phyloP scores from a whole-genome alignment of 2,797 vertebrate species.

The Enteromius mattozi region DNA sequence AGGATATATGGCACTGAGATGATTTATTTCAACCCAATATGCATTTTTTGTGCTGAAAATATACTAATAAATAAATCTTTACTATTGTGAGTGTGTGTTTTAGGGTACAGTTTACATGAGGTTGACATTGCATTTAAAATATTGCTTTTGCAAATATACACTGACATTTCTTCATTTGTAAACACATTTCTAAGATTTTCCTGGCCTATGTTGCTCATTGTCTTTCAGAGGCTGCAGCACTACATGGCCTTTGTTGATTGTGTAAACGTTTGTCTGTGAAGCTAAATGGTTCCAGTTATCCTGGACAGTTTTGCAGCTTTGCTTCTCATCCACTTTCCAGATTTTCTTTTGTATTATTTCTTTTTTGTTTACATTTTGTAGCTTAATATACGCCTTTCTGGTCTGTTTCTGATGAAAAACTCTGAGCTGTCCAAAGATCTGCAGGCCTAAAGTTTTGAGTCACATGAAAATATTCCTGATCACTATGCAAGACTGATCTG shows the following conservation, averaged over 20 bases:
- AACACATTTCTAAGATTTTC: conserved; percentile 16
- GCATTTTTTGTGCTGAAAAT: conserved; percentile 6
- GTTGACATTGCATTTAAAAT: not conserved
- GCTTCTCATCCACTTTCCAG: not conserved
- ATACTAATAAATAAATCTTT: conserved; percentile 16
- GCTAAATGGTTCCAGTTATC: not conserved
- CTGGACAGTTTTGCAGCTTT: not conserved
- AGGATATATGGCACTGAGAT: not conserved
- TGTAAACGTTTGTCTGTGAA: conserved; percentile 10
- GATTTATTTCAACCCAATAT: not conserved
- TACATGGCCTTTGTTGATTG: not conserved
- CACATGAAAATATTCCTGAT: conserved; percentile 7
- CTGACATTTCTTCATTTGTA: not conserved
- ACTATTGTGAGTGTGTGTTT: not conserved
- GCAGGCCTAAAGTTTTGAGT: not conserved
- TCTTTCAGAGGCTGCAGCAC: conserved; percentile 6
- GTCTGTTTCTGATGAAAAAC: not conserved
- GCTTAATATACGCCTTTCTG: not conserved
- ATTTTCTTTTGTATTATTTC: not conserved
- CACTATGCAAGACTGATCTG: conserved; percentile 10
- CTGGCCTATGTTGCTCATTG: conserved; percentile 6
- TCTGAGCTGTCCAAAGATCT: not conserved
- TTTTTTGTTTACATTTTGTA: not conserved
- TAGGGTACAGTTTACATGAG: not conserved
- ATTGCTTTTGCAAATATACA: not conserved